Conservation (phyloP, 92 coral and sea anemone species). For the Desmophyllum pertusum region DNA sequence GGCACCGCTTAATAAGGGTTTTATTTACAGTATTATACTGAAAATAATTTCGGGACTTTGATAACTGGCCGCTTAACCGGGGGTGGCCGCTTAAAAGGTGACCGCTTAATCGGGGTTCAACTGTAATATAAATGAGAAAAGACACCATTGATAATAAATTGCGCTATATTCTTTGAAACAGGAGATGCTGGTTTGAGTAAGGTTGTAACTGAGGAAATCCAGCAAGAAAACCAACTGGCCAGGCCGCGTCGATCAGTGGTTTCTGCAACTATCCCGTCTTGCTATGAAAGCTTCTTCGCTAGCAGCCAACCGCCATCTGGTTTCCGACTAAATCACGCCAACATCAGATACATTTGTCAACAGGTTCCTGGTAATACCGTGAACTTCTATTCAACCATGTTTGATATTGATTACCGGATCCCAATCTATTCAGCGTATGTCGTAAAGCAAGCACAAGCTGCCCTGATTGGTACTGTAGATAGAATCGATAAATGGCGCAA, state of each 20-base stretch:
- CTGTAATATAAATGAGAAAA: too few relatives aligned
- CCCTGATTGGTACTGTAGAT: not conserved
- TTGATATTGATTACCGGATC: constrained; percentile 12
- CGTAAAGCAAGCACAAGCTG: not conserved
- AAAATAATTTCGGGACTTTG: too few relatives aligned
- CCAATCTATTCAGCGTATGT: constrained; percentile 31
- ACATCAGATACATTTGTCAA: constrained; percentile 28
- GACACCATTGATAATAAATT: too few relatives aligned
- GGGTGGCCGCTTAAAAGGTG: too few relatives aligned
- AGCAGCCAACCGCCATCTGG: constrained; percentile 2
- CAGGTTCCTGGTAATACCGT: not conserved
- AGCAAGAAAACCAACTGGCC: constrained; percentile 9
- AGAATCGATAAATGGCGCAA: not conserved
- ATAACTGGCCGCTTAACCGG: too few relatives aligned
- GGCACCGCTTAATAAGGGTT: too few relatives aligned
- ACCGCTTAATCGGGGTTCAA: too few relatives aligned
- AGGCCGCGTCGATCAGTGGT: constrained; percentile 24
- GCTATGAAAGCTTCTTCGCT: constrained; percentile 12
- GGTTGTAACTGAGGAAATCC: not conserved
- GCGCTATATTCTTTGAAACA: constrained; percentile 3
- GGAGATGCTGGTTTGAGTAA: constrained; percentile 2
- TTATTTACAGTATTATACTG: too few relatives aligned
- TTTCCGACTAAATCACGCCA: not conserved
- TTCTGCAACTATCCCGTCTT: not conserved
- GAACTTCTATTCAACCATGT: constrained; percentile 13